Evolutionary conservation across 2,797 vertebrate genomes (phyloP).

Genomic region (Acanthurus tractus): DNA sequence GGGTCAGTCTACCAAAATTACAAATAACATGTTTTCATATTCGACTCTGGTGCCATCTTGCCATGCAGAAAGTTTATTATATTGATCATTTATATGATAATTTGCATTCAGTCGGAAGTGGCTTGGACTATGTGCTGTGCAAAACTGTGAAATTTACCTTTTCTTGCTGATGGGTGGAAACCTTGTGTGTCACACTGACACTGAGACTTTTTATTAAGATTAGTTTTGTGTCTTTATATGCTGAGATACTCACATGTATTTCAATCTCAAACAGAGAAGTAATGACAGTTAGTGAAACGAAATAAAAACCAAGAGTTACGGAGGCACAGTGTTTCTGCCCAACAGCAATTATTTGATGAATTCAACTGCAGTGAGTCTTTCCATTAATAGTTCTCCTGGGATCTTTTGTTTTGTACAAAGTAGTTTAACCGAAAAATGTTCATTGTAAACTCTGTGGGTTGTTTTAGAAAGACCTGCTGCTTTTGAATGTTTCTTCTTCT

Average conservation of each 20-base stretch:
- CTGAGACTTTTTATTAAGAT: too few species aligned
- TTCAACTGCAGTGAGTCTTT: background rate
- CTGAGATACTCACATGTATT: too few species aligned
- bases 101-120: background rate
- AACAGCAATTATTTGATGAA: background rate
- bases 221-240: too few species aligned
- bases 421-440: background rate
- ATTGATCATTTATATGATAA: too few species aligned
- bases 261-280: too few species aligned
- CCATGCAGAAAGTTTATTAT: background rate
- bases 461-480: background rate
- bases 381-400: background rate
- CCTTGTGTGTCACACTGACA: too few species aligned
- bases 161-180: too few species aligned
- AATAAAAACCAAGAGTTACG: too few species aligned
- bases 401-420: background rate
- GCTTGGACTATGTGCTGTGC: background rate
- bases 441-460: too few species aligned
- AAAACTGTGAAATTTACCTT: background rate
- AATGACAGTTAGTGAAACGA: too few species aligned
- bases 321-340: too few species aligned
- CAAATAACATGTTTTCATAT: slow-evolving; percentile 10
- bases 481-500: background rate
- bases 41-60: too few species aligned
- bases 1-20: slow-evolving; percentile 17